Conservation (phyloP, 92 coral and sea anemone genomes). For the Meandrina meandrites region DNA sequence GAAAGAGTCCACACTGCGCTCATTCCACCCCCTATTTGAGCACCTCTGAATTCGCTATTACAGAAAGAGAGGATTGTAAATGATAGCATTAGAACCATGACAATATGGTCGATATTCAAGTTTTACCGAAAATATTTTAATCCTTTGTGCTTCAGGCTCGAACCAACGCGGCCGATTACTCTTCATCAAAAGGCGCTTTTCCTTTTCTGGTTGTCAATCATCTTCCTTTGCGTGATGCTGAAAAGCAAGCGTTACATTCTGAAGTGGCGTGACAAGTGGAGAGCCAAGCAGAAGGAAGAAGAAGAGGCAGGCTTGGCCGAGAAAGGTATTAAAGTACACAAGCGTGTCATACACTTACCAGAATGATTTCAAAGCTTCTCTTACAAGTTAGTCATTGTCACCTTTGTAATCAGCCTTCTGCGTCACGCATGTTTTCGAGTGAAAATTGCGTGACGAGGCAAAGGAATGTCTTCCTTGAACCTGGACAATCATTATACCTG, state of each 20-base stretch:
- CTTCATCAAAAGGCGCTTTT: constrained; percentile 94
- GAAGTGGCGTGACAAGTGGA: constrained; percentile 61
- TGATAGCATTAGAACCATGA: too few species aligned
- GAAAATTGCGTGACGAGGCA: too few species aligned
- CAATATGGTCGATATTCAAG: not conserved
- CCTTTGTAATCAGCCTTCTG: not conserved
- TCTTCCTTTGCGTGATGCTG: constrained; percentile 56
- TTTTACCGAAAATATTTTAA: not conserved
- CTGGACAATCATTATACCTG: too few species aligned
- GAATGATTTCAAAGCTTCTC: too few species aligned
- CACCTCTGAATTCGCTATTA: too few species aligned
- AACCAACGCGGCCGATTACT: constrained; percentile 90
- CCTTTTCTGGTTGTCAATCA: constrained; percentile 80
- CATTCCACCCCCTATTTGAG: too few species aligned
- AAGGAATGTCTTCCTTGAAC: too few species aligned
- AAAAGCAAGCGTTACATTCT: constrained; percentile 44
- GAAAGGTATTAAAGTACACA: constrained; percentile 7
- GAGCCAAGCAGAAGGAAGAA: constrained; percentile 33
- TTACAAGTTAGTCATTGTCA: not conserved
- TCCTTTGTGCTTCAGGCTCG: constrained; percentile 48
- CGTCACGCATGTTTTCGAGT: too few species aligned
- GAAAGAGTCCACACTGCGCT: too few species aligned
- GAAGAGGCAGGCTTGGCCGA: constrained; percentile 18
- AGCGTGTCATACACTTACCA: not conserved
- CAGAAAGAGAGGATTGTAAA: too few species aligned